A percentile compares a stretch with the other conserved stretches of the same genome.
These are phyloP conservation scores for Nephrotoma flavescens DNA, from an alignment of 2,888 invertebrate species.

Conservation along the genomic window DNA sequence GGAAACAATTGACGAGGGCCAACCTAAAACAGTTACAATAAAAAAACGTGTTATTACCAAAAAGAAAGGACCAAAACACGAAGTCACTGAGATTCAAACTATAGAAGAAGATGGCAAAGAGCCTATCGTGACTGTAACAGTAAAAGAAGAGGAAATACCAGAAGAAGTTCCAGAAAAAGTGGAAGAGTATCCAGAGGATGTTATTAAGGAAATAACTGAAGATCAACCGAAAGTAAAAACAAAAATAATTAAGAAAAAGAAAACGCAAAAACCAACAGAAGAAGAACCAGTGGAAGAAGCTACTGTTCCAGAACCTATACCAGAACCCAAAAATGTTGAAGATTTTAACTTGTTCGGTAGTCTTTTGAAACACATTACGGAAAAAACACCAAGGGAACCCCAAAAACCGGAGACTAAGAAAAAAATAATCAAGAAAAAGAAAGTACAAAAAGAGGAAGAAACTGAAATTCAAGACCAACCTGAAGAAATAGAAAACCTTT, in stretches of 20 bases:
- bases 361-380: constrained; percentile 18
- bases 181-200: constrained; percentile 16
- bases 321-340: constrained; percentile 21
- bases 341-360: constrained; percentile 15
- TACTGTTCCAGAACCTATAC: constrained; percentile 18
- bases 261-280: constrained; percentile 8
- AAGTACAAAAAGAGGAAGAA: constrained; percentile 21
- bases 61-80: constrained; percentile 23
- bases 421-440: constrained; percentile 24
- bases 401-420: constrained; percentile 24
- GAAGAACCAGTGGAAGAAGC: constrained; percentile 21
- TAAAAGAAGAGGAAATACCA: constrained; percentile 25
- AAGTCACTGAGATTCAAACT: constrained; percentile 26
- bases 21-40: constrained; percentile 5
- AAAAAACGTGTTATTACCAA: constrained; percentile 18
- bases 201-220: not conserved
- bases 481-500: constrained; percentile 11
- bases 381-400: constrained; percentile 14
- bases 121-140: constrained; percentile 19
- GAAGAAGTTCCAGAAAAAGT: constrained; percentile 19
- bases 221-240: constrained; percentile 21
- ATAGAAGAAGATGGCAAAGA: constrained; percentile 26
- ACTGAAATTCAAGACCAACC: constrained; percentile 22
- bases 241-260: constrained; percentile 16
- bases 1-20: constrained; percentile 16